phyloP scores from a whole-genome alignment of 1,140 invertebrate species.

The Zaprionus ornatus region DNA sequence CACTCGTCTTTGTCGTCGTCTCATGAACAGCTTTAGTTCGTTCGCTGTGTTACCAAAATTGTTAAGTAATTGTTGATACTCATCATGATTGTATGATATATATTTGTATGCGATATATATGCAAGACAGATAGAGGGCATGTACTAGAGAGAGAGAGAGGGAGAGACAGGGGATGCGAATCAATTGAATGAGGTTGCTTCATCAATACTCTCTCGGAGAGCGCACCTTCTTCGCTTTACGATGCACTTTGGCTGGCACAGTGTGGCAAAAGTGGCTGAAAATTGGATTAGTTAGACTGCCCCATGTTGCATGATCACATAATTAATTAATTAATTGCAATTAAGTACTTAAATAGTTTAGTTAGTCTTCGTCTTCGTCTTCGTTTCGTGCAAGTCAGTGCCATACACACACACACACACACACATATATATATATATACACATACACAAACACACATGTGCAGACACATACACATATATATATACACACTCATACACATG shows the following conservation, averaged over 20 bases:
- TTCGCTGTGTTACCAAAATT: constrained; percentile 61
- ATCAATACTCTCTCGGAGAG: background rate
- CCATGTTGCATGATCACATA: constrained; percentile 7
- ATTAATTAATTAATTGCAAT: constrained; percentile 35
- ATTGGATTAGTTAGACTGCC: background rate
- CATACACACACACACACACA: background rate
- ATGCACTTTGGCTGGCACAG: background rate
- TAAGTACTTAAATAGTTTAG: constrained; percentile 40
- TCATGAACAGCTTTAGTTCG: constrained; percentile 7
- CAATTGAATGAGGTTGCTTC: too few relatives aligned
- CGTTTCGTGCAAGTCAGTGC: constrained; percentile 7
- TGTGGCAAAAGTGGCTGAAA: background rate
- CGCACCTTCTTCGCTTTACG: background rate
- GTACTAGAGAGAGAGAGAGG: background rate
- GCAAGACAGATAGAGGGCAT: too few relatives aligned
- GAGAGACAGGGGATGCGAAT: background rate
- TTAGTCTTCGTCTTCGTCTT: background rate
- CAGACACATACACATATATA: background rate
- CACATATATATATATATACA: background rate
- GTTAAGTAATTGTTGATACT: constrained; percentile 72
- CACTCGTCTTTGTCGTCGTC: constrained; percentile 22
- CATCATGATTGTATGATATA: constrained; percentile 21
- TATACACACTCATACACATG: background rate
- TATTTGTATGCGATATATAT: too few relatives aligned
- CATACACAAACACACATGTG: background rate